A percentile compares a stretch with the other conserved stretches of the same genome.
Evolutionary conservation across 2,113 vertebrate genomes (phyloP).

Genomic region (Istiophorus platypterus): DNA sequence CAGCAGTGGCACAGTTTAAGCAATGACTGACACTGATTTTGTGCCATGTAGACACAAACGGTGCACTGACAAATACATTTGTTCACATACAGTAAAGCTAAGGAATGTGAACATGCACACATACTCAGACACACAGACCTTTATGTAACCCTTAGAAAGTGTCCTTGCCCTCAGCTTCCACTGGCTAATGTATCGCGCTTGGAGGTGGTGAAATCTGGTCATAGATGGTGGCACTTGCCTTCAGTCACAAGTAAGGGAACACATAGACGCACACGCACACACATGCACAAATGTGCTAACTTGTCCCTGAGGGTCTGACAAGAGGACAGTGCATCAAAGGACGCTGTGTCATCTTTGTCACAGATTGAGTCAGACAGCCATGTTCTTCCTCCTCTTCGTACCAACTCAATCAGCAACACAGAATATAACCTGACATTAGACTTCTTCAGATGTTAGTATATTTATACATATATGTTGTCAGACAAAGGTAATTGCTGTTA

Average conservation of each 20-base stretch:
- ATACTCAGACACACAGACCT: constrained; percentile 17
- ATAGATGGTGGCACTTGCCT: constrained; percentile 67
- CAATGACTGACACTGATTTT: constrained; percentile 30
- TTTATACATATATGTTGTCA: background rate
- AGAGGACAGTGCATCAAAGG: constrained; percentile 75
- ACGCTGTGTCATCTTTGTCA: constrained; percentile 66
- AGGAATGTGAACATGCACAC: background rate
- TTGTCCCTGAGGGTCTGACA: constrained; percentile 64
- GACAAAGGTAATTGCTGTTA: background rate
- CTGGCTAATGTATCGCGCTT: constrained; percentile 66
- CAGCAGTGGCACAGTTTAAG: constrained; percentile 6
- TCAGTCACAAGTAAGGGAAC: constrained; percentile 34
- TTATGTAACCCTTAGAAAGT: constrained; percentile 56
- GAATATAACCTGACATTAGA: constrained; percentile 11
- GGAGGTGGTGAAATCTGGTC: constrained; percentile 69
- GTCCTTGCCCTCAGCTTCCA: constrained; percentile 78
- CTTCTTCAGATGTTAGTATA: background rate
- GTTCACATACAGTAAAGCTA: constrained; percentile 4
- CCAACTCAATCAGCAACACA: constrained; percentile 4
- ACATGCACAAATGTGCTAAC: constrained; percentile 60
- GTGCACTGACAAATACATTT: background rate
- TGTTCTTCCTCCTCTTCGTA: constrained; percentile 32
- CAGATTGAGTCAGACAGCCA: constrained; percentile 67
- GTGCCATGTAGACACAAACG: constrained; percentile 25
- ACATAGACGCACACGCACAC: background rate